A percentile compares a stretch with the other conserved stretches of the same genome.
phyloP scores from a whole-genome alignment of 2,888 invertebrate genomes.

The Apotomis turbidana region DNA sequence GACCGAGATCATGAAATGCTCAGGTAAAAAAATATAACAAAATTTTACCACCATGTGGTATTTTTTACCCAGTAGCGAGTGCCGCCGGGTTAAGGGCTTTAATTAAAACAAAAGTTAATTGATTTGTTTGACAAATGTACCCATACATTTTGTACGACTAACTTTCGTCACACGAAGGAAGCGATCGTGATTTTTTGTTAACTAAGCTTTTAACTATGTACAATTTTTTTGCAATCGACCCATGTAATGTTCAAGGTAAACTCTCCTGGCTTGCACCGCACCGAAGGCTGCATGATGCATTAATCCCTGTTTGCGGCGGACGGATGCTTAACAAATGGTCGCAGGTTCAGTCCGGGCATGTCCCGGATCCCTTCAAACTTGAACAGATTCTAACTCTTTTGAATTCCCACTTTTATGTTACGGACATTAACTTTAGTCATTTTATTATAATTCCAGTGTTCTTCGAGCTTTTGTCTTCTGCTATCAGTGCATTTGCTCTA shows the following conservation, averaged over 20 bases:
- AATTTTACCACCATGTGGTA: too few relatives aligned
- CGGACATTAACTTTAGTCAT: neutral
- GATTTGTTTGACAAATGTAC: too few relatives aligned
- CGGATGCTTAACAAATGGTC: slow-evolving; percentile 79
- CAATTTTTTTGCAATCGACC: too few relatives aligned
- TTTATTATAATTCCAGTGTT: slow-evolving; percentile 5
- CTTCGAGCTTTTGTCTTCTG: neutral
- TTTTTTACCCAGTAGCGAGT: too few relatives aligned
- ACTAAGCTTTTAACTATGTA: too few relatives aligned
- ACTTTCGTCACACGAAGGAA: too few relatives aligned
- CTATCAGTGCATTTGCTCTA: neutral
- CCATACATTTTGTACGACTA: too few relatives aligned
- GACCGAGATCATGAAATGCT: too few relatives aligned
- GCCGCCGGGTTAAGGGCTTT: too few relatives aligned
- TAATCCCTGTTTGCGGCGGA: slow-evolving; percentile 75
- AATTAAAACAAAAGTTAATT: too few relatives aligned
- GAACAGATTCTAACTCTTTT: slow-evolving; percentile 22
- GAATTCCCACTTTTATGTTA: slow-evolving; percentile 14
- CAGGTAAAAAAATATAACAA: too few relatives aligned
- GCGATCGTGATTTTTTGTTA: too few relatives aligned
- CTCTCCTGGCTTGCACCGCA: slow-evolving; percentile 44
- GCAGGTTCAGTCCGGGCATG: slow-evolving; percentile 64
- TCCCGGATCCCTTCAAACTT: slow-evolving; percentile 33
- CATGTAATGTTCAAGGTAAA: neutral
- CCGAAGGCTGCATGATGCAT: slow-evolving; percentile 73